These are phyloP conservation scores for Drosophila parabipectinata DNA, from an alignment of 1,140 invertebrate species.

Conservation along the genomic window DNA sequence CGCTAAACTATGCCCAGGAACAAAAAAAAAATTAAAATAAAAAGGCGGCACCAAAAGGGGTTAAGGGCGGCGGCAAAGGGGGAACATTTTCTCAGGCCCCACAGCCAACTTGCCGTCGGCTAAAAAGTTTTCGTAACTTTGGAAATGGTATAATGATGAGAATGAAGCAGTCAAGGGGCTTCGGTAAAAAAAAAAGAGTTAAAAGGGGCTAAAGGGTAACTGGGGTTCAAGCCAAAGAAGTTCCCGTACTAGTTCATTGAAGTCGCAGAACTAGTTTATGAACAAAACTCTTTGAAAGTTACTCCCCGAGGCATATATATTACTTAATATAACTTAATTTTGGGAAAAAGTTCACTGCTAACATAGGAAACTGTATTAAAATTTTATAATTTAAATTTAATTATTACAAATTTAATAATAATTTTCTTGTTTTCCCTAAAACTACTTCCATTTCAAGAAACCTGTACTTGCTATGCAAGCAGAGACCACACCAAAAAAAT, in stretches of 20 bases:
- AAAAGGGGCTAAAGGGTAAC: conserved; percentile 6
- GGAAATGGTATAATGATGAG: conserved; percentile 47
- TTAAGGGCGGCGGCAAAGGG: neutral
- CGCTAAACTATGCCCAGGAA: conserved; percentile 66
- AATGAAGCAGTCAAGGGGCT: conserved; percentile 45
- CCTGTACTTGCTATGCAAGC: too few relatives aligned
- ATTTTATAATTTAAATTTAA: too few relatives aligned
- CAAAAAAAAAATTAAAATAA: neutral
- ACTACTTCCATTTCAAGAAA: conserved; percentile 1
- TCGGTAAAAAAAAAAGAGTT: neutral
- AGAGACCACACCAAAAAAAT: conserved; percentile 1
- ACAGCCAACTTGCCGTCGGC: conserved; percentile 46
- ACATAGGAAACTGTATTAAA: too few relatives aligned
- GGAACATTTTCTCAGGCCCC: conserved; percentile 3
- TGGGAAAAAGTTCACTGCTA: neutral
- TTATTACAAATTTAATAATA: too few relatives aligned
- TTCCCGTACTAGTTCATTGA: conserved; percentile 29
- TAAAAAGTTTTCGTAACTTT: conserved; percentile 47
- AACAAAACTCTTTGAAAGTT: conserved; percentile 36
- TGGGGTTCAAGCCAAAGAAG: conserved; percentile 14
- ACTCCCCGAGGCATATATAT: conserved; percentile 4
- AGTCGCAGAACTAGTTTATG: conserved; percentile 47
- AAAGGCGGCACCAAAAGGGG: neutral
- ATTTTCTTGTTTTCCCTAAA: neutral
- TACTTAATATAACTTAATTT: neutral